phyloP scores from a whole-genome alignment of 2,797 vertebrate genomes.

The Aplochiton taeniatus region DNA sequence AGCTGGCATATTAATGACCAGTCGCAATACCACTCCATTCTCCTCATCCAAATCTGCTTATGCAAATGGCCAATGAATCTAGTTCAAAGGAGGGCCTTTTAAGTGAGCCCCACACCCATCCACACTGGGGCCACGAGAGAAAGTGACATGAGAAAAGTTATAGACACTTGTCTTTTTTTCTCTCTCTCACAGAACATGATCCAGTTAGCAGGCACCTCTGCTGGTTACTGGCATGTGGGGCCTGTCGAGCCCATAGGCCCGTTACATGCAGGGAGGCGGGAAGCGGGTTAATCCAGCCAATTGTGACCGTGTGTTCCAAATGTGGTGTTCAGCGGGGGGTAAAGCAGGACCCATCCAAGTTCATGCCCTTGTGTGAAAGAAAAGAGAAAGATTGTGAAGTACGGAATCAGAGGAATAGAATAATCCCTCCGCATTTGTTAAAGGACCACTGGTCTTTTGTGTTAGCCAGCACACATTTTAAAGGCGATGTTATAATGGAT shows the following conservation, averaged over 20 bases:
- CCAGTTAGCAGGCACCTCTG: conserved; percentile 97
- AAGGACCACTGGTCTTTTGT: conserved; percentile 80
- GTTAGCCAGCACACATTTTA: conserved; percentile 76
- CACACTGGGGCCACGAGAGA: conserved; percentile 79
- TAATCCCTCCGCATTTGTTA: conserved; percentile 88
- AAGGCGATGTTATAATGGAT: conserved; percentile 81
- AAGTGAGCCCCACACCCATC: conserved; percentile 81
- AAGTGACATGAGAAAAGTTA: conserved; percentile 99
- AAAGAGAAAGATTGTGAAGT: conserved; percentile 77
- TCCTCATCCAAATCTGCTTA: conserved; percentile 98
- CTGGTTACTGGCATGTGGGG: conserved; percentile 87
- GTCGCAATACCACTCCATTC: conserved; percentile 91
- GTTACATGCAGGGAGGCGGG: conserved; percentile 68
- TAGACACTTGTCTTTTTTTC: conserved; percentile 91
- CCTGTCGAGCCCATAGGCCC: conserved; percentile 89
- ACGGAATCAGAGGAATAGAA: conserved; percentile 73
- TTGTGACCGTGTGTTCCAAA: conserved; percentile 94
- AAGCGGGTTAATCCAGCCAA: conserved; percentile 89
- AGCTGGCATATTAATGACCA: conserved; percentile 99
- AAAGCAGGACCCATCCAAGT: conserved; percentile 84
- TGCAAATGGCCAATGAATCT: conserved; percentile 99
- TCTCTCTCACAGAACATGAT: conserved; percentile 88
- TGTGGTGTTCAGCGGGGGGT: conserved; percentile 85
- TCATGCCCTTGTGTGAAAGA: conserved; percentile 88
- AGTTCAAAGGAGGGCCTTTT: conserved; percentile 96